Evolutionary conservation across 2,797 vertebrate genomes (phyloP), one percentile per base, ranked within the genome.

Genomic region (Oreortyx pictus): DNA sequence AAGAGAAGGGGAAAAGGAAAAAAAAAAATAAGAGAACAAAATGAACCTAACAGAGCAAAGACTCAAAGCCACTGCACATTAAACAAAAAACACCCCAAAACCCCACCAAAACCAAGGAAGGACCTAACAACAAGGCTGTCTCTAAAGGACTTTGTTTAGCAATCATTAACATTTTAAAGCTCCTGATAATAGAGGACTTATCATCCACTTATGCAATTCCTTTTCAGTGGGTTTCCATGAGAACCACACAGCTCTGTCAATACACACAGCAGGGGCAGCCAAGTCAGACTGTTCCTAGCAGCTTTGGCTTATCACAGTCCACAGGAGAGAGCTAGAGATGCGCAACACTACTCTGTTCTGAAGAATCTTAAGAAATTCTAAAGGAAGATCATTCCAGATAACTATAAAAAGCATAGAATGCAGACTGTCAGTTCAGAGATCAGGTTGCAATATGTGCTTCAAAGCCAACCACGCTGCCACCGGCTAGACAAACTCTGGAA

Each of bases 401-500:
- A 65, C 43, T 8, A 39, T 29, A 86, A 73, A 8, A 65, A 50
- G 43, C 39, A 59, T 19, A 60, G 76, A 27, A 31, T 1, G 1
- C 0, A 1, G 66, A 74, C 62, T 89, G 84, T 62, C 66, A 78
- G 66, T 13, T 50, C 82, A 85, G 89, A 85, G 72, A 39, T 5
- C 0, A 2, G 41, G 29, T 0, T 74, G 89, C 18, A 27, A 6
- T 4, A 35, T 0, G 0, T 0, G 0, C 41, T 88, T 77, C 75
- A 37, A 0, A 0, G 72, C 56, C 0, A 0, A 71, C 52, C 56
- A 39, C 20, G 86, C 37, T 49, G 78, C 84, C 0, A 2, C 54
- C 8, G 54, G 65, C 56, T 17, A 7, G 37, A 37, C 22, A 25
- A 92, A 59, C 76, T 27, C 54, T 20, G 87, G 14, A 52, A 37